A percentile compares a stretch with the other conserved stretches of the same genome.
These are phyloP conservation scores for Coluber constrictor DNA, from an alignment of 2,797 vertebrate genomes.

Conservation along the genomic window DNA sequence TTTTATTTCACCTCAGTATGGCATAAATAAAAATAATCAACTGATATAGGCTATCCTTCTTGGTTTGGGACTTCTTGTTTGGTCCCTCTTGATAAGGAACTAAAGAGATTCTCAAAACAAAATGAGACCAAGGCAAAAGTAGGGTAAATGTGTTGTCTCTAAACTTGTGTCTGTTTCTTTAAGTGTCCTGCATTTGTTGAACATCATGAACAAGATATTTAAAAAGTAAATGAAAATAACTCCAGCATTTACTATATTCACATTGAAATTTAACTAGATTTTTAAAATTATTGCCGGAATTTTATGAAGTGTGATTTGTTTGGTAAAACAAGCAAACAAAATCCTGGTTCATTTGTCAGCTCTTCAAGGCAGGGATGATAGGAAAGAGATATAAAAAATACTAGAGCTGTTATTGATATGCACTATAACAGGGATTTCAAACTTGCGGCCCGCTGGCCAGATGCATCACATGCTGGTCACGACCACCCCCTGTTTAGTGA, in stretches of 20 bases:
- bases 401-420: neutral
- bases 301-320: neutral
- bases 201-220: neutral
- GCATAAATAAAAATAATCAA: conserved; percentile 52
- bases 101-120: neutral
- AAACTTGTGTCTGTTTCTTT: neutral
- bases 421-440: neutral
- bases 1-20: conserved; percentile 44
- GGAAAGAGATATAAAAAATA: neutral
- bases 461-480: too few relatives aligned
- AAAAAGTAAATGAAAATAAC: neutral
- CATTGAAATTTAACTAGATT: neutral
- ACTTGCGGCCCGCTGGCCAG: too few relatives aligned
- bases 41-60: conserved; percentile 61
- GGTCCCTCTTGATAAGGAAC: neutral
- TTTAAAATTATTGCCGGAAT: neutral
- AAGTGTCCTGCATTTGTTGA: neutral
- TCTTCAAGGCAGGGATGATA: neutral
- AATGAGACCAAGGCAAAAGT: neutral
- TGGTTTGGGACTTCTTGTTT: neutral
- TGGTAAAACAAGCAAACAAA: neutral
- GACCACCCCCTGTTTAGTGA: too few relatives aligned
- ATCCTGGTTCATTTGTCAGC: neutral
- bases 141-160: neutral
- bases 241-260: neutral